These are phyloP conservation scores for Lucinisca nassula DNA, from an alignment of 2,888 invertebrate genomes.

Conservation along the genomic window DNA sequence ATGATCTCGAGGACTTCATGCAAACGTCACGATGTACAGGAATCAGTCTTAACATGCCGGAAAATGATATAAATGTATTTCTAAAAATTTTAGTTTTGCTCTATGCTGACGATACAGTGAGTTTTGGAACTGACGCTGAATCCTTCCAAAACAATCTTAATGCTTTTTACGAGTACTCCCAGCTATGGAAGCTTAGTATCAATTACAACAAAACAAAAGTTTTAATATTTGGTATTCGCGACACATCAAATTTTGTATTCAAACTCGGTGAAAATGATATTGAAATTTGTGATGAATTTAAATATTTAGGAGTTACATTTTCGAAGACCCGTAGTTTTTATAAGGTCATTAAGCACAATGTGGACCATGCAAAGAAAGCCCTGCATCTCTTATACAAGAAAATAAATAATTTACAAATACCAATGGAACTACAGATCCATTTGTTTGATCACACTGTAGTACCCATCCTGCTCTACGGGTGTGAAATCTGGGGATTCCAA, in stretches of 20 bases:
- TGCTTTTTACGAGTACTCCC: neutral
- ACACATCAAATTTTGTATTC: neutral
- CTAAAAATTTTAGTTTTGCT: neutral
- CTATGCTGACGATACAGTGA: neutral
- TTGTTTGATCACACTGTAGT: neutral
- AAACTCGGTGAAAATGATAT: neutral
- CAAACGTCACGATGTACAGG: neutral
- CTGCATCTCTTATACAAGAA: neutral
- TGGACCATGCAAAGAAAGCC: neutral
- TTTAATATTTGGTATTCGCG: neutral
- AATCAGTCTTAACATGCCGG: neutral
- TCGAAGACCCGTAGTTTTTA: neutral
- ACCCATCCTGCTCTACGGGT: neutral
- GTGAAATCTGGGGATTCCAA: neutral
- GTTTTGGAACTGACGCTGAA: neutral
- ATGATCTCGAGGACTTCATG: neutral
- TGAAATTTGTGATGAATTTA: too few relatives aligned
- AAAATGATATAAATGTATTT: neutral
- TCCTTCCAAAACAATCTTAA: neutral
- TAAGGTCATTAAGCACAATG: neutral
- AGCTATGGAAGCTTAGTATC: neutral
- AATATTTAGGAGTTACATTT: neutral
- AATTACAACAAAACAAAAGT: neutral
- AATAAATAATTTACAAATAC: neutral
- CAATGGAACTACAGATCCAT: neutral